Base-by-base conservation (phyloP, 1,140 invertebrate genomes). In the Drosophila trapezifrons region DNA sequence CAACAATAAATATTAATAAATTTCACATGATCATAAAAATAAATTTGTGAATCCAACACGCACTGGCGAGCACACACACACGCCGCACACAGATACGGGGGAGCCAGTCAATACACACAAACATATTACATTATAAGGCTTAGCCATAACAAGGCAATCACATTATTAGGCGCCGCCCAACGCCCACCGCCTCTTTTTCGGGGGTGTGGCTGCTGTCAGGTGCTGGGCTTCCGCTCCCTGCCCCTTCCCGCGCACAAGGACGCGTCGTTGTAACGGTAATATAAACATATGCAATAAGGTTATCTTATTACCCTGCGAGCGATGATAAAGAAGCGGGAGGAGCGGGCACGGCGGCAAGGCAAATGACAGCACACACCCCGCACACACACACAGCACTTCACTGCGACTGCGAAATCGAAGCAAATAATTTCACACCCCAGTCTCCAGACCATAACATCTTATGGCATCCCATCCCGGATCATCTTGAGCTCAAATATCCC, bases 11-110 rank as follows among this genome's bases (percentile, higher is more conserved):
- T 87, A 87, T 87, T 87, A 89, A 87, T 87, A 87, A 87, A 87
- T 87, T 87, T 87, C 84, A 89, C 84, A 87, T 87, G 84, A 87
- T 89, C 84, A 89, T 87, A 87, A 87, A 87, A 87, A 87, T 87
- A 83, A 87, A 87, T 89, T 87, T 87, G 84, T 89, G 84, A 89
- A 87, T 87, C 83, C 76, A 82, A 74, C 80, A 76, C 82, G 60
- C 62, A 79, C 62, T 67, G 65, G 59, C 45, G 43, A 59, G 70
- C 59, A 35, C 62, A 52, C 69, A 76, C 45, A 57, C 38, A 57
- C 29, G 40, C 12, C 15, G 62, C 46, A 66, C 37, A 57, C 18
- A 71, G 59, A 57, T 57, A 62, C 12, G 35, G 51, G 20, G 52
- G 18, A 15, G 20, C 10, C 60, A 63, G 60, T 63, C 60, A 63